Base-by-base conservation (phyloP, 2,113 vertebrate genomes). In the Acinonyx jubatus region DNA sequence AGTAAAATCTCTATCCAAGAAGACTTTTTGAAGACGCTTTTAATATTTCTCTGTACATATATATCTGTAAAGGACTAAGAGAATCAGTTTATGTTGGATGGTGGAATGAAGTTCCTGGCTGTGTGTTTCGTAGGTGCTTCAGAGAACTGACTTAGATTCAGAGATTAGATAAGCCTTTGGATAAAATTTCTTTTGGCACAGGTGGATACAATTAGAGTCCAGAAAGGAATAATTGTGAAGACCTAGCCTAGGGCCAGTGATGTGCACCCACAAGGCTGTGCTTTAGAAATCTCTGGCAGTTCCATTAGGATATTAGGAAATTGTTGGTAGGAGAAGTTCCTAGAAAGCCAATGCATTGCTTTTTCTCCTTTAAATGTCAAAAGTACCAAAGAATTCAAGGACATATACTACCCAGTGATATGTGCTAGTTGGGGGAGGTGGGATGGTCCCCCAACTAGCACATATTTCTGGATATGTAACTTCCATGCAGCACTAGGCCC, bases 151-250 rank as follows among this genome's bases (percentile, higher is more conserved):
- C 21, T 65, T 66, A 95, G 94, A 91, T 92, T 90, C 36, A 36
- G 85, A 94, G 74, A 85, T 63, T 41, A 98, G 65, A 97, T 95
- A 45, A 85, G 1, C 9, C 71, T 85, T 97, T 52, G 38, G 92
- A 73, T 71, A 85, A 85, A 96, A 71, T 68, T 78, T 83, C 1
- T 94, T 65, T 97, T 95, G 69, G 61, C 69, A 91, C 10, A 68
- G 14, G 15, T 29, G 21, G 7, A 45, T 87, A 69, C 3, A 94
- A 3, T 65, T 85, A 4, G 18, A 73, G 31, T 85, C 57, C 76
- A 96, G 29, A 86, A 94, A 94, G 27, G 41, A 95, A 55, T 92
- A 50, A 68, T 19, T 91, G 94, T 94, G 52, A 95, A 92, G 41
- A 45, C 1, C 8, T 96, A 52, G 33, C 66, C 19, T 68, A 48